phyloP scores from a whole-genome alignment of 2,888 invertebrate genomes.

The Troides helena region DNA sequence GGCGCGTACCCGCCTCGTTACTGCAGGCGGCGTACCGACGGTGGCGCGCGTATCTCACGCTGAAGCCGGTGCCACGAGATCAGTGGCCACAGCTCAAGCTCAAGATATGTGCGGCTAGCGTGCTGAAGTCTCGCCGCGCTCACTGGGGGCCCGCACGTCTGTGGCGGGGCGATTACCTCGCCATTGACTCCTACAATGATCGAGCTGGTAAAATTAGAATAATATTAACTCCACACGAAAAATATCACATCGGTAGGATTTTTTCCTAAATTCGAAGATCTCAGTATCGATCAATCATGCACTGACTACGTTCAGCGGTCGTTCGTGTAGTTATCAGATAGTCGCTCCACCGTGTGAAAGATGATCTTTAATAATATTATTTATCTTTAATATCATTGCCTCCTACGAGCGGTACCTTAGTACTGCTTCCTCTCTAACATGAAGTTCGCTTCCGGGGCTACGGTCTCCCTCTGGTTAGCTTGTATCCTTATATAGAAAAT shows the following conservation, averaged over 20 bases:
- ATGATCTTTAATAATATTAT: no score
- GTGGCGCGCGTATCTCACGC: conserved; percentile 93
- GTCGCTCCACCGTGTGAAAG: no score
- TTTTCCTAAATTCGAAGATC: no score
- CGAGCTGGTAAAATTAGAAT: conserved; percentile 45
- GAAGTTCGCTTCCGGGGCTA: no score
- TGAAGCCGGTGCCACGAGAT: conserved; percentile 87
- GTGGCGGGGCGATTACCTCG: conserved; percentile 73
- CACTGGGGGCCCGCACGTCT: conserved; percentile 61
- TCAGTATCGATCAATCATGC: no score
- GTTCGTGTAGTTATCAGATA: no score
- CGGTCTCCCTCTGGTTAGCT: no score
- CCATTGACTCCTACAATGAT: conserved; percentile 54
- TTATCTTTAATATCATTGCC: no score
- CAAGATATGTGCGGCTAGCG: conserved; percentile 68
- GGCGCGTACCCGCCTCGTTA: conserved; percentile 82
- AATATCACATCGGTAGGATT: not conserved
- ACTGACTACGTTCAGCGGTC: no score
- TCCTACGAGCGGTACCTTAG: no score
- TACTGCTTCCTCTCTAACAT: no score
- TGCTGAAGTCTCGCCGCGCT: conserved; percentile 51
- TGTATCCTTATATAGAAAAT: no score
- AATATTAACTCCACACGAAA: not conserved
- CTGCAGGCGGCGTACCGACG: conserved; percentile 83
- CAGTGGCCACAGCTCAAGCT: conserved; percentile 92